Conservation (phyloP, 2,888 invertebrate species). For the Cheilosia impressa region DNA sequence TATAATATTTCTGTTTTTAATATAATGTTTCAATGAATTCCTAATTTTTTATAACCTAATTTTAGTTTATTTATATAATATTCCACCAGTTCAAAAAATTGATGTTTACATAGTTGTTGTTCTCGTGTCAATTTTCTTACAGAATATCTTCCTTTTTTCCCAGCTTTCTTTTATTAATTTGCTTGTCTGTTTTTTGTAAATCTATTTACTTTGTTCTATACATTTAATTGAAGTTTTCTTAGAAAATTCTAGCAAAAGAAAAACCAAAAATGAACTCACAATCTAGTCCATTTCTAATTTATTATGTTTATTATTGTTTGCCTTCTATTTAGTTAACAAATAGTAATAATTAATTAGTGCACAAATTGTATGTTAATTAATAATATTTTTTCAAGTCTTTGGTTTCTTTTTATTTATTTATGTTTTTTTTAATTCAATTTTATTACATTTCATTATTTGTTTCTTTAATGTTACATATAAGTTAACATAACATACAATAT, state of each 20-base stretch:
- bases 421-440: slow-evolving; percentile 39
- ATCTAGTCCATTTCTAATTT: slow-evolving; percentile 36
- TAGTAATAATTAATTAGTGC: slow-evolving; percentile 31
- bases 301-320: slow-evolving; percentile 17
- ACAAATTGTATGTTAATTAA: slow-evolving; percentile 18
- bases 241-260: slow-evolving; percentile 64
- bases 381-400: slow-evolving; percentile 58
- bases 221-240: slow-evolving; percentile 63
- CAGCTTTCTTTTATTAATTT: not conserved
- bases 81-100: slow-evolving; percentile 56
- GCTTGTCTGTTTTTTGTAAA: slow-evolving; percentile 16
- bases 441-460: slow-evolving; percentile 32
- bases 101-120: slow-evolving; percentile 36
- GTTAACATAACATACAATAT: slow-evolving; percentile 53
- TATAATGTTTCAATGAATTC: slow-evolving; percentile 11
- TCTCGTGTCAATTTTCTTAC: slow-evolving; percentile 25
- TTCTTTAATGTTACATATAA: slow-evolving; percentile 37
- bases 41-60: slow-evolving; percentile 3
- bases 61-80: slow-evolving; percentile 15
- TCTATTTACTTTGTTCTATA: slow-evolving; percentile 25
- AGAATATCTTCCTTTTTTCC: slow-evolving; percentile 17
- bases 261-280: slow-evolving; percentile 61
- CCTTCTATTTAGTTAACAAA: slow-evolving; percentile 59
- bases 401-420: slow-evolving; percentile 63
- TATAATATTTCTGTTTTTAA: slow-evolving; percentile 5